phyloP scores from a whole-genome alignment of 2,888 invertebrate species.

The Hypena proboscidalis region DNA sequence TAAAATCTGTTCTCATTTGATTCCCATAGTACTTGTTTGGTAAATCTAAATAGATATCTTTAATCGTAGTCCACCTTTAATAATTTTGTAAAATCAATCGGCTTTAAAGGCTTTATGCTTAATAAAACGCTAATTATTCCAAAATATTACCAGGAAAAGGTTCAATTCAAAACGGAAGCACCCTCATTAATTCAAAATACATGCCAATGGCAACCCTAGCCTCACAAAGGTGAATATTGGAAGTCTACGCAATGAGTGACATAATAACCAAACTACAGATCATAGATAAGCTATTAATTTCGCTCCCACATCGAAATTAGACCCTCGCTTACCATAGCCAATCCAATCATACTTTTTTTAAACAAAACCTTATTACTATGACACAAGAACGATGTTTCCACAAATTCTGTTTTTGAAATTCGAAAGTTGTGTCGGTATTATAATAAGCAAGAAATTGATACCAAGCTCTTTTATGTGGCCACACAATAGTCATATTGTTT shows the following conservation, averaged over 20 bases:
- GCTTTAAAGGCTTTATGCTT: no score
- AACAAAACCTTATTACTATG: conserved; percentile 3
- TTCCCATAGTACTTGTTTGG: no score
- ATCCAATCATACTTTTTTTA: neutral
- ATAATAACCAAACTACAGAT: conserved; percentile 77
- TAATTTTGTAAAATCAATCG: no score
- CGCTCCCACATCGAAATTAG: conserved; percentile 69
- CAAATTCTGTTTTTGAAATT: conserved; percentile 30
- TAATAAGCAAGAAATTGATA: conserved; percentile 69
- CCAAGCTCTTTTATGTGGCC: conserved; percentile 63
- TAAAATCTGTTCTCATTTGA: no score
- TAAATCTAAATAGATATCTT: no score
- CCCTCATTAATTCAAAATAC: neutral
- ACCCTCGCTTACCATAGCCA: conserved; percentile 41
- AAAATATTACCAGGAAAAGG: no score
- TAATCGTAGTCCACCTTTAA: no score
- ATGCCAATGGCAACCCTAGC: conserved; percentile 63
- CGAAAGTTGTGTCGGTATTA: conserved; percentile 35
- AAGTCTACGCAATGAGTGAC: conserved; percentile 75
- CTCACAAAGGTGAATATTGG: conserved; percentile 56
- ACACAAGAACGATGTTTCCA: conserved; percentile 9
- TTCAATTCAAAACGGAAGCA: no score
- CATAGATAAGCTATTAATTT: conserved; percentile 82
- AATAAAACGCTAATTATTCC: no score
- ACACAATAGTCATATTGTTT: conserved; percentile 73